Base-by-base conservation (phyloP, 2,888 invertebrate species). In the Leuctra nigra region DNA sequence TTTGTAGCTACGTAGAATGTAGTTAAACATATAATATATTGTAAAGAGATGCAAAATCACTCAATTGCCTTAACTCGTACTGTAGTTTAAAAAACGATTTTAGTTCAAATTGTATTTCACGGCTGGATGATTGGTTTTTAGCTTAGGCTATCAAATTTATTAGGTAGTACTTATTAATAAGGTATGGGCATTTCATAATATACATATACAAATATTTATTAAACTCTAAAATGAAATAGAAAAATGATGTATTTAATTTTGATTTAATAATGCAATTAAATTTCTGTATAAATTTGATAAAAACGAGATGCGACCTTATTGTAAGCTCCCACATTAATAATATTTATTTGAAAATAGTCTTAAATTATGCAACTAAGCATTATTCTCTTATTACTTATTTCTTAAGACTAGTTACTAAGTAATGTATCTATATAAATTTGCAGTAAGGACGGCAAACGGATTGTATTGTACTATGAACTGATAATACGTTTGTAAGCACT, bases 51-150 rank as follows among this genome's bases (percentile, higher is more conserved):
- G 41, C 20, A 41, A 29, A 11, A 16, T 59, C 58, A 59, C 58
- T 59, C 58, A 59, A 58, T 59, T 54, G 58, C 58, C 58, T 59
- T 59, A 58, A 41, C 41, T 41, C 20, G 41, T 41, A 41, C 41
- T 11, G 41, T 41, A 18, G 41, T 41, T 41, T 29, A 29, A 29
- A 29, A 6, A 11, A 29, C 29, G n/a, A 29, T 29, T 29, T 29
- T 29, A 29, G 18, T 41, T 41, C 18, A 41, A 41, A 41, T 41
- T 41, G n/a, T n/a, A 41, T 18, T 41, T 41, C 18, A 41, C 41
- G 11, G 41, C 41, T 41, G 41, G 41, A 14, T 41, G 11, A 36
- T 36, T 41, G 41, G 41, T 41, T 41, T 29, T 41, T 41, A 41
- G 29, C 11, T 29, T 29, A 29, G 29, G 41, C 41, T n/a, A 41